These are phyloP conservation scores for Molossus molossus DNA, from an alignment of 2,797 vertebrate species.

Conservation along the genomic window DNA sequence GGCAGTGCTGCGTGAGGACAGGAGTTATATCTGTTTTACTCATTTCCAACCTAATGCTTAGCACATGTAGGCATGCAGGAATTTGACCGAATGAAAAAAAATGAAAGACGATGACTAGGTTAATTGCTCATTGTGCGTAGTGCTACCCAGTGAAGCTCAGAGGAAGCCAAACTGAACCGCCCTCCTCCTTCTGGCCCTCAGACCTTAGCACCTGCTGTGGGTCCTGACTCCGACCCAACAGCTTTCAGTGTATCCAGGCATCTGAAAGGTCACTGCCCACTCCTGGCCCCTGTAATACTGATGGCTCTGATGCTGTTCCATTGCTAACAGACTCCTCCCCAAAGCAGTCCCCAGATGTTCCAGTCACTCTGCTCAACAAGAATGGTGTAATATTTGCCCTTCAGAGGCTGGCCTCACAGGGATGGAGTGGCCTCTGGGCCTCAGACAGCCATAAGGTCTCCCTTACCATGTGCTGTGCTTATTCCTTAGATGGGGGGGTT, in stretches of 20 bases:
- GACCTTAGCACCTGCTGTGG: background rate
- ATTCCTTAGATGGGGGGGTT: background rate
- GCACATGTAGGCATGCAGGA: background rate
- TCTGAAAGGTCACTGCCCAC: background rate
- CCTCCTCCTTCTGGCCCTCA: background rate
- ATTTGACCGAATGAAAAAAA: conserved; percentile 10
- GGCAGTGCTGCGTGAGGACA: background rate
- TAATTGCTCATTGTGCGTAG: background rate
- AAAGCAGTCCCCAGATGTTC: background rate
- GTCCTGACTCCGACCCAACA: background rate
- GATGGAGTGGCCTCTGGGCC: background rate
- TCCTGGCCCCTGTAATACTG: background rate
- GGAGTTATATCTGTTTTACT: background rate
- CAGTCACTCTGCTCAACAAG: conserved; percentile 17
- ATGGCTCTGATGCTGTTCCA: background rate
- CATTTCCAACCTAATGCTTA: background rate
- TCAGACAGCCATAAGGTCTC: background rate
- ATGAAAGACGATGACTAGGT: background rate
- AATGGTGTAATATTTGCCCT: background rate
- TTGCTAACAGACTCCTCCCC: background rate
- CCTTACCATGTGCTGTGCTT: background rate
- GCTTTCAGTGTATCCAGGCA: background rate
- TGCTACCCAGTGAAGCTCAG: background rate
- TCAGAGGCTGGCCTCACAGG: background rate
- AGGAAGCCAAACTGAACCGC: background rate